Evolutionary conservation across 2,797 vertebrate genomes (phyloP), one percentile per base, ranked within the genome.

Genomic region (Anguilla obscura): DNA sequence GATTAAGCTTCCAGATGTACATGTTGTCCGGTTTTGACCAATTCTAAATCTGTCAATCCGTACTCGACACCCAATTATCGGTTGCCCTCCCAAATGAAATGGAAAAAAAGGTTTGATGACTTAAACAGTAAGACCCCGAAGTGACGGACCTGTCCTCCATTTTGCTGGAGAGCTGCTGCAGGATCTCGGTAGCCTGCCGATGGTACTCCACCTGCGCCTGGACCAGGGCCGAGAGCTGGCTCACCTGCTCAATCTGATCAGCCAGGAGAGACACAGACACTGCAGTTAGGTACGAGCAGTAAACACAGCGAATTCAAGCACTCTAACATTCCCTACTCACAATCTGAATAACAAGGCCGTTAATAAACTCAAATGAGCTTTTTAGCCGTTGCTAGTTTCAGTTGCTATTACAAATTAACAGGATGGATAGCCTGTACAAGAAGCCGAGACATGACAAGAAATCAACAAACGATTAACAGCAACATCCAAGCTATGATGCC

Each of bases 191-290:
- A 1, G 98, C 97, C 87, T 99, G 97, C 92, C 95, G 97, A 93
- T 99, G 99, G 92, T 99, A 99, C 89, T 99, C 97, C 95, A 98
- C 95, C 94, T 99, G 99, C 88, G 98, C 98, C 74, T 99, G 97
- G 86, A 99, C 98, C 85, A 99, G 95, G 0, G 99, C 97, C 5
- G 97, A 94, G 69, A 99, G 96, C 94, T 99, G 99, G 95, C 98
- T 99, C 95, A 99, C 98, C 93, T 99, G 99, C 90, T 99, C 99
- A 71, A 99, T 97, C 97, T 99, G 95, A 90, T 90, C 86, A 48
- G 27, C 21, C 30, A 54, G n/a, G 33, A 16, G n/a, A 71, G 30
- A 27, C 0, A 7, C 58, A 71, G 0, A 52, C 5, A 24, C 76
- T 48, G 36, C 40, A 45, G 40, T 45, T 80, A 40, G 6, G 12